Conservation (phyloP, 1,140 invertebrate species). For the Mamestra configurata region DNA sequence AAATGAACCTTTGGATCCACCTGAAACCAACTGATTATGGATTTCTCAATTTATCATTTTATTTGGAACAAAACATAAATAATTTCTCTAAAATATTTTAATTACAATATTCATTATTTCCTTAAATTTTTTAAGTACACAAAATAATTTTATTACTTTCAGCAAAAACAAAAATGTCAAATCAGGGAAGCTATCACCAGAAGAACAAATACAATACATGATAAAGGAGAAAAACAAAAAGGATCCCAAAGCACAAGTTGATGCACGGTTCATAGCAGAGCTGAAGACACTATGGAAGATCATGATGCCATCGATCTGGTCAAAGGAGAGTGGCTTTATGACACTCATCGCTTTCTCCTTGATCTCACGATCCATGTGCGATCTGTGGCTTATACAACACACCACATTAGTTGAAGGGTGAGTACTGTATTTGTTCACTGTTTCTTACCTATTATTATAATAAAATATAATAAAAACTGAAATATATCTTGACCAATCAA, state of each 20-base stretch:
- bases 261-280: constrained; percentile 94
- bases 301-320: constrained; percentile 93
- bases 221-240: constrained; percentile 91
- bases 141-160: too few species aligned
- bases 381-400: constrained; percentile 99
- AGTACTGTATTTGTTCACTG: too few species aligned
- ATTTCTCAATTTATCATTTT: too few species aligned
- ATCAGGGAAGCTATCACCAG: constrained; percentile 76
- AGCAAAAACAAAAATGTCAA: constrained; percentile 70
- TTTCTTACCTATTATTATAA: too few species aligned
- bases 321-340: constrained; percentile 93
- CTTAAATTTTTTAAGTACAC: too few species aligned
- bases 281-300: constrained; percentile 93
- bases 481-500: too few species aligned
- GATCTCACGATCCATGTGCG: constrained; percentile 96
- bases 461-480: too few species aligned
- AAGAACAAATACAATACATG: constrained; percentile 93
- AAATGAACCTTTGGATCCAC: too few species aligned
- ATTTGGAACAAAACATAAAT: too few species aligned
- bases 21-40: too few species aligned
- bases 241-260: constrained; percentile 94
- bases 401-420: constrained; percentile 97
- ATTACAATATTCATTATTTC: too few species aligned
- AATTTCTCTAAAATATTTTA: too few species aligned
- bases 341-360: constrained; percentile 94